Evolutionary conservation across 2,888 invertebrate species (phyloP).

Genomic region (Bombyx huttoni): DNA sequence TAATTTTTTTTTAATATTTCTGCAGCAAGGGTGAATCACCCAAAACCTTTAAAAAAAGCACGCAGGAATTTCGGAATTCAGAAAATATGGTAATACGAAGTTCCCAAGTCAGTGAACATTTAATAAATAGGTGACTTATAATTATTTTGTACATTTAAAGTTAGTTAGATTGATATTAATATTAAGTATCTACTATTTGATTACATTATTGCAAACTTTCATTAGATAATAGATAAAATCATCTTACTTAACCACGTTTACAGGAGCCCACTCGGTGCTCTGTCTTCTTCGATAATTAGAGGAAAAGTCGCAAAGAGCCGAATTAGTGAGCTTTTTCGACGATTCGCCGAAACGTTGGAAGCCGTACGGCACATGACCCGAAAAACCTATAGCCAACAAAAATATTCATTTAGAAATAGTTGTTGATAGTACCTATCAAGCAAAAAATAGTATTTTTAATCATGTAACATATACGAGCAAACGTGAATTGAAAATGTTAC

Average conservation of each 20-base stretch:
- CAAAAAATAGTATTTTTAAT: background rate
- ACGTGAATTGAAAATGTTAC: too few species aligned
- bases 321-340: constrained; percentile 77
- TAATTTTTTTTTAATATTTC: too few species aligned
- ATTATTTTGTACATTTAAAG: too few species aligned
- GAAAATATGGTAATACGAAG: too few species aligned
- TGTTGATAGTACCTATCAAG: too few species aligned
- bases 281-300: constrained; percentile 80
- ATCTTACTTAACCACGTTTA: constrained; percentile 69
- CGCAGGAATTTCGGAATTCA: too few species aligned
- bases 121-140: too few species aligned
- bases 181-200: background rate
- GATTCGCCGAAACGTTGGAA: constrained; percentile 76
- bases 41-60: too few species aligned
- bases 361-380: constrained; percentile 78
- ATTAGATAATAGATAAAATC: background rate
- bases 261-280: constrained; percentile 83
- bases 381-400: constrained; percentile 61
- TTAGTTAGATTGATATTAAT: too few species aligned
- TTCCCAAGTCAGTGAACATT: too few species aligned
- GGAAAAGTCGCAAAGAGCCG: constrained; percentile 82
- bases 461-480: background rate
- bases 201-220: background rate
- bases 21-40: too few species aligned
- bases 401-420: background rate